Percentiles rank a stretch among this genome's conserved stretches.
Evolutionary conservation across 2,888 invertebrate genomes (phyloP).

Genomic region (Resseliella maxima): DNA sequence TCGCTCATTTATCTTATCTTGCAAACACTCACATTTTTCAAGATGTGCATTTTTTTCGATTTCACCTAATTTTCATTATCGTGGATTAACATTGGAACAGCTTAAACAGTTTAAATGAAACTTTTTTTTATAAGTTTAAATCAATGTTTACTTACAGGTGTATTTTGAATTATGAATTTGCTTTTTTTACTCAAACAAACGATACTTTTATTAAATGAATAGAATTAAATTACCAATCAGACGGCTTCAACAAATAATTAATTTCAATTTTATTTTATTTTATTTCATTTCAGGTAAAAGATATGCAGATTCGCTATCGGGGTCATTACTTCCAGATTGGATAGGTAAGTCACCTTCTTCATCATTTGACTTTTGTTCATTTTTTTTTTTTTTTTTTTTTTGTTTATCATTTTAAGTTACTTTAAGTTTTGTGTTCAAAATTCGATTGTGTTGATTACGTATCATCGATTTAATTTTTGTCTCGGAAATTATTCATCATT

Average conservation of each 20-base stretch:
- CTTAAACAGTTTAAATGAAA: background rate
- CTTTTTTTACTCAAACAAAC: no score
- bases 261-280: background rate
- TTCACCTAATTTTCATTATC: background rate
- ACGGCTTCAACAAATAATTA: background rate
- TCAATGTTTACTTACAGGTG: no score
- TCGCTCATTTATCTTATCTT: background rate
- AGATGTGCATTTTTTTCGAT: background rate
- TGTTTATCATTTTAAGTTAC: constrained; percentile 57
- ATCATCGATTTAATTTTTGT: background rate
- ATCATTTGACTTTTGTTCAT: constrained; percentile 57
- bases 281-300: constrained; percentile 67
- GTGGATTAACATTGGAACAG: background rate
- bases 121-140: no score
- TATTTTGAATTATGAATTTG: no score
- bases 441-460: background rate
- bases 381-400: constrained; percentile 60
- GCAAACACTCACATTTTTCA: constrained; percentile 4
- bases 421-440: constrained; percentile 57
- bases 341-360: constrained; percentile 66
- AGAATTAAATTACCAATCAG: background rate
- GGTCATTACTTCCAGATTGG: constrained; percentile 69
- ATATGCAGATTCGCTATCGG: constrained; percentile 70
- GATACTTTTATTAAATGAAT: background rate
- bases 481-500: background rate